phyloP scores from a whole-genome alignment of 1,140 invertebrate species.

The Drosophila orena region DNA sequence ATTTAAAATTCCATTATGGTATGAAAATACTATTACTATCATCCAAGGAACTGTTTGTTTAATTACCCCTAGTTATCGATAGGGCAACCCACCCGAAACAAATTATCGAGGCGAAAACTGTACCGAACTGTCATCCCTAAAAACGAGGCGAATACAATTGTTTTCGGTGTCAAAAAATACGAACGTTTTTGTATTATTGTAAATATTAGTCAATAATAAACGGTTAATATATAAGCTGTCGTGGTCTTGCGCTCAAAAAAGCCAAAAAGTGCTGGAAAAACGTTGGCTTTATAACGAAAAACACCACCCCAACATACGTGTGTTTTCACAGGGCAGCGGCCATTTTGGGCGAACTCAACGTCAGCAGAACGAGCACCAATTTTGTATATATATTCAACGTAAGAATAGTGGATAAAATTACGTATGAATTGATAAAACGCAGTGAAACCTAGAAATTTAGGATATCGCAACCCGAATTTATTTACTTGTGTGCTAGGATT shows the following conservation, averaged over 20 bases:
- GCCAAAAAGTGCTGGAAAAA: background rate
- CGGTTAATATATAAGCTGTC: background rate
- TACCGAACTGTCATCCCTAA: constrained; percentile 26
- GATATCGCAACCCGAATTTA: background rate
- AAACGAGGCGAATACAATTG: constrained; percentile 52
- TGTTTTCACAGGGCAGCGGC: constrained; percentile 56
- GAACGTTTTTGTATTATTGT: constrained; percentile 45
- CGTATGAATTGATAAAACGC: background rate
- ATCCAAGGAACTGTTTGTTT: too few relatives aligned
- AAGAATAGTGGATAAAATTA: constrained; percentile 18
- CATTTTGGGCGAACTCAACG: constrained; percentile 78
- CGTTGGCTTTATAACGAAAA: constrained; percentile 8
- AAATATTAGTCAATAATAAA: constrained; percentile 39
- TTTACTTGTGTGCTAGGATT: background rate
- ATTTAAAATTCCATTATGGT: too few relatives aligned
- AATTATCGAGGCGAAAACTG: constrained; percentile 20
- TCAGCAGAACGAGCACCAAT: constrained; percentile 46
- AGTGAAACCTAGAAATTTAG: background rate
- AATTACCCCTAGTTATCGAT: background rate
- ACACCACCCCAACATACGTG: constrained; percentile 17
- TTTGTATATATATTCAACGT: constrained; percentile 46
- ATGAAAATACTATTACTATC: too few relatives aligned
- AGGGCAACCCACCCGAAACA: background rate
- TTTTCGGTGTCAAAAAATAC: constrained; percentile 65
- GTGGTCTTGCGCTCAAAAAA: background rate